Conservation (phyloP, 2,113 vertebrate genomes). For the Pelusios castaneus region DNA sequence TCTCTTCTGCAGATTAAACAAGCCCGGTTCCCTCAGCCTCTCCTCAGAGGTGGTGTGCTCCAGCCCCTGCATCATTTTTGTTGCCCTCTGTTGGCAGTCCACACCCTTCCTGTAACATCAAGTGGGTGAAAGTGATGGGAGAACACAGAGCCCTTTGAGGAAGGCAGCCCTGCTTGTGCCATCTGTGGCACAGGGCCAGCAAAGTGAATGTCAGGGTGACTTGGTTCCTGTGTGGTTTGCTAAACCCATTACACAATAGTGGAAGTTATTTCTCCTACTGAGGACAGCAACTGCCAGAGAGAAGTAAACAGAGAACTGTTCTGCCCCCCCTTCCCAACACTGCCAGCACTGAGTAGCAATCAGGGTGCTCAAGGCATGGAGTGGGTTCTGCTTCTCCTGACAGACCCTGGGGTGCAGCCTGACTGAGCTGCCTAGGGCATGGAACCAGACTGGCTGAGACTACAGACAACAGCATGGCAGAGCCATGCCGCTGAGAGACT, state of each 20-base stretch:
- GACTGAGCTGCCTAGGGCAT: background rate
- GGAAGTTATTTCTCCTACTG: background rate
- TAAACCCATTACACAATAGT: background rate
- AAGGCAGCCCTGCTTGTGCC: background rate
- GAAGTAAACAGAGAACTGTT: background rate
- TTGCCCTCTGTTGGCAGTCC: too few relatives aligned
- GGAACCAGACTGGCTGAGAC: background rate
- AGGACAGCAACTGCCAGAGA: background rate
- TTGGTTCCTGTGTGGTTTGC: background rate
- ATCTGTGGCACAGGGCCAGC: background rate
- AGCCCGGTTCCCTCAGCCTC: too few relatives aligned
- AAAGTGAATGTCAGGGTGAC: background rate
- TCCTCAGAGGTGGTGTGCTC: too few relatives aligned
- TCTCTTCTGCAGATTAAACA: too few relatives aligned
- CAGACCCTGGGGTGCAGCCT: background rate
- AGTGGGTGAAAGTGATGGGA: background rate
- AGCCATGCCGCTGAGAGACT: background rate
- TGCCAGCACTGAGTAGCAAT: background rate
- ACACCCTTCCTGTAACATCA: background rate
- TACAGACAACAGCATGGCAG: background rate
- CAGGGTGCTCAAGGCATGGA: background rate
- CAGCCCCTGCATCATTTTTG: too few relatives aligned
- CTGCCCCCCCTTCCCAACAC: background rate
- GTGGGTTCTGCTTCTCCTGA: background rate
- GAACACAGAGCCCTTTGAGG: background rate